A percentile compares a stretch with the other conserved stretches of the same genome.
These are phyloP conservation scores for Gortyna flavago DNA, from an alignment of 2,888 invertebrate genomes.

Conservation along the genomic window DNA sequence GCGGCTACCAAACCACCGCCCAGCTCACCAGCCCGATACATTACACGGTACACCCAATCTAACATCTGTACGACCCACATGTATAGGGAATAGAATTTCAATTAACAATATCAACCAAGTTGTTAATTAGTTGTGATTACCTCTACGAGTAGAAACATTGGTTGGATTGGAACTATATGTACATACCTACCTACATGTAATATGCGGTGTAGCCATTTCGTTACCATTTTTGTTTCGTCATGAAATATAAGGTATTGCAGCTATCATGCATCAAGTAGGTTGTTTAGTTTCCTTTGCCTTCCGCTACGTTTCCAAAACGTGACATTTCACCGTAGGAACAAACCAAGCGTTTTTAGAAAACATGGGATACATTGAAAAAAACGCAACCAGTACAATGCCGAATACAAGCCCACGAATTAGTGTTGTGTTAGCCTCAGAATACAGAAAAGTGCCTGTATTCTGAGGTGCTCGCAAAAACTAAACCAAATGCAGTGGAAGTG, in stretches of 20 bases:
- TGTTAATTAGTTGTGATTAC: slow-evolving; percentile 31
- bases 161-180: not conserved
- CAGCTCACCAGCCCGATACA: slow-evolving; percentile 37
- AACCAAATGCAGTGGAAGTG: slow-evolving; percentile 11
- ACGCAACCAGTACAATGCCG: slow-evolving; percentile 40
- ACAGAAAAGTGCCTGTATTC: no score
- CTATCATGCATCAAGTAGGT: slow-evolving; percentile 32
- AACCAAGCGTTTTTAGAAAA: slow-evolving; percentile 56
- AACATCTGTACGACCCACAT: slow-evolving; percentile 46
- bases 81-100: slow-evolving; percentile 42
- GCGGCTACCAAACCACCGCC: slow-evolving; percentile 54
- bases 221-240: slow-evolving; percentile 24
- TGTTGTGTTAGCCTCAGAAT: no score
- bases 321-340: slow-evolving; percentile 46
- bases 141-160: slow-evolving; percentile 1
- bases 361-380: slow-evolving; percentile 39
- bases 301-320: slow-evolving; percentile 54
- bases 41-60: slow-evolving; percentile 41
- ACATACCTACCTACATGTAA: not conserved
- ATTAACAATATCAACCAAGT: slow-evolving; percentile 38
- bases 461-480: slow-evolving; percentile 44
- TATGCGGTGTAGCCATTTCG: not conserved
- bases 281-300: slow-evolving; percentile 37
- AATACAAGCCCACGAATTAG: no score
- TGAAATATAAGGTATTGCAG: slow-evolving; percentile 15